Conservation (phyloP, 2,888 invertebrate species). For the Pristionchus maxplancki region DNA sequence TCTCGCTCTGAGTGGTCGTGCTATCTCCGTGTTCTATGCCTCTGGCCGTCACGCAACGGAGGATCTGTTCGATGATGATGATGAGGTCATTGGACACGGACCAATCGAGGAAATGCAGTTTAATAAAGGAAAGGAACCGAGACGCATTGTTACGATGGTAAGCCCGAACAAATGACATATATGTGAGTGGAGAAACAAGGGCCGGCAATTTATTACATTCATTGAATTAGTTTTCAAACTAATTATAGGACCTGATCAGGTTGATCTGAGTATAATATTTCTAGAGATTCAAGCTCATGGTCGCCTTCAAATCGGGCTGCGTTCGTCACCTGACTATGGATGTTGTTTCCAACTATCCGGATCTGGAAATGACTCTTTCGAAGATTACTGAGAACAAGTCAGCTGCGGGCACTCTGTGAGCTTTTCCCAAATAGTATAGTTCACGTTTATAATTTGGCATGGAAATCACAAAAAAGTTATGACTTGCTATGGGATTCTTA, state of each 20-base stretch:
- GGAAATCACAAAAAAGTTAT: no score
- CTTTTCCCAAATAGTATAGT: no score
- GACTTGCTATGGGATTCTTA: no score
- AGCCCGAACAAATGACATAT: no score
- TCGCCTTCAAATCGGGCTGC: neutral
- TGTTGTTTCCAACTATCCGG: neutral
- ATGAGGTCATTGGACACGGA: conserved; percentile 1
- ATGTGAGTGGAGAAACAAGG: no score
- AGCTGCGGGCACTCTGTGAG: neutral
- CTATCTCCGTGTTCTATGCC: neutral
- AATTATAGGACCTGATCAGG: no score
- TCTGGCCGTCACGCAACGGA: neutral
- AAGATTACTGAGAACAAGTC: neutral
- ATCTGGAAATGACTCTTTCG: neutral
- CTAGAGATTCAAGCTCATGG: neutral
- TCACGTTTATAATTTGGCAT: no score
- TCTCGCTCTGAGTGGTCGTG: neutral
- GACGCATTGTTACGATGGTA: neutral
- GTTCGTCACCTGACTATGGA: neutral
- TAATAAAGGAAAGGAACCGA: neutral
- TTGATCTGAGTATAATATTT: no score
- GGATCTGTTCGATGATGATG: neutral
- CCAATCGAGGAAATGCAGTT: neutral
- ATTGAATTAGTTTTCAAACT: no score
- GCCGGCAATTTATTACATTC: no score